Conservation (phyloP, 2,888 invertebrate genomes). For the Syrista parreyssii region DNA sequence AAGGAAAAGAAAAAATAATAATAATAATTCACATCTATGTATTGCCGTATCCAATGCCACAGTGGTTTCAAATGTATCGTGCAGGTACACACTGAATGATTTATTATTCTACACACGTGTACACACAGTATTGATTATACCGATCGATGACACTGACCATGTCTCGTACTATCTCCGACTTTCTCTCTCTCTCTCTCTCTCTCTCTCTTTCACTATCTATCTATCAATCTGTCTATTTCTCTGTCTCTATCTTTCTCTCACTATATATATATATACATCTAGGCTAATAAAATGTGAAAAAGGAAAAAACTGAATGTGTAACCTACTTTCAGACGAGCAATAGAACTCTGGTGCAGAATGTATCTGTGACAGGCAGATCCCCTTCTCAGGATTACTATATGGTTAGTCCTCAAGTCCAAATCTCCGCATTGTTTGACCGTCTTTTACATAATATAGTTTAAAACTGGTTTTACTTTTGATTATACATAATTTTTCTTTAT, state of each 20-base stretch:
- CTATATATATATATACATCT: background rate
- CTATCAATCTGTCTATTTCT: no score
- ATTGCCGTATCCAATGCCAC: background rate
- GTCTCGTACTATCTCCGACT: background rate
- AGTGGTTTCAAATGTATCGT: background rate
- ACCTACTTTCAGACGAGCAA: slow-evolving; percentile 68
- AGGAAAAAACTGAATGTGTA: slow-evolving; percentile 61
- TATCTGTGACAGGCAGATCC: slow-evolving; percentile 67
- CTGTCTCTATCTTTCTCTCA: no score
- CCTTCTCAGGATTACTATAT: slow-evolving; percentile 67
- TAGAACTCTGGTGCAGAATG: slow-evolving; percentile 68
- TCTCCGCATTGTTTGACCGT: slow-evolving; percentile 66
- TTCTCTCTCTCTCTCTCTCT: background rate
- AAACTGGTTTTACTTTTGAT: slow-evolving; percentile 2
- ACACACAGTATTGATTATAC: background rate
- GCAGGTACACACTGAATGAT: background rate
- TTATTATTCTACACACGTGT: background rate
- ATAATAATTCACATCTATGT: background rate
- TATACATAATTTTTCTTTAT: background rate
- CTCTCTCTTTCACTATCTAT: no score
- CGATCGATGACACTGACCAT: background rate
- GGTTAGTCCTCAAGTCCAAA: slow-evolving; percentile 66
- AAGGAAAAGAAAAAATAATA: no score
- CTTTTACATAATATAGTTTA: slow-evolving; percentile 28
- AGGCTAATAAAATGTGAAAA: background rate